Conservation (phyloP, 2,888 invertebrate genomes). For the Miltochrista miniata region DNA sequence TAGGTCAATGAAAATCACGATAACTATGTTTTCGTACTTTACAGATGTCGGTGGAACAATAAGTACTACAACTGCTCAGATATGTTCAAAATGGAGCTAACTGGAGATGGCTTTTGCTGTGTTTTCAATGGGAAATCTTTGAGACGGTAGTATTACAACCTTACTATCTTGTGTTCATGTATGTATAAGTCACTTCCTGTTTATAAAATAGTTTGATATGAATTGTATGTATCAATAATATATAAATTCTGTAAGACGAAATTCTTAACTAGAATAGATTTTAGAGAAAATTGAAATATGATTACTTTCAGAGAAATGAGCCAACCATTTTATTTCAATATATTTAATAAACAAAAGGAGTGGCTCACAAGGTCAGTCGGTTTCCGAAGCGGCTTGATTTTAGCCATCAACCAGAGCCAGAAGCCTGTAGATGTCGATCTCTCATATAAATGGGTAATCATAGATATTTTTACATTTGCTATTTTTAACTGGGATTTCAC, state of each 20-base stretch:
- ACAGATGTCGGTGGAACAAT: constrained; percentile 72
- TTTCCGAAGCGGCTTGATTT: constrained; percentile 40
- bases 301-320: constrained; percentile 25
- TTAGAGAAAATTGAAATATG: too few relatives aligned
- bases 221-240: too few relatives aligned
- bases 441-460: constrained; percentile 64
- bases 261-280: too few relatives aligned
- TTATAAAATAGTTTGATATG: too few relatives aligned
- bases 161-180: too few relatives aligned
- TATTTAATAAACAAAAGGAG: not conserved
- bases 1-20: not conserved
- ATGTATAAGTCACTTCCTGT: too few relatives aligned
- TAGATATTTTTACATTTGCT: too few relatives aligned
- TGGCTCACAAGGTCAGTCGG: constrained; percentile 37
- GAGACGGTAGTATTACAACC: constrained; percentile 37
- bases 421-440: constrained; percentile 43
- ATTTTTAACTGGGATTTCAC: too few relatives aligned
- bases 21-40: constrained; percentile 7
- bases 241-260: too few relatives aligned
- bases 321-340: constrained; percentile 17
- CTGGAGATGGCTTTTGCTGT: constrained; percentile 83
- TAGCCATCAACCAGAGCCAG: constrained; percentile 58
- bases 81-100: constrained; percentile 75
- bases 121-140: constrained; percentile 75
- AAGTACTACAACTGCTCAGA: constrained; percentile 56